Conservation (phyloP, 2,113 vertebrate genomes). For the Phalacrocorax carbo region DNA sequence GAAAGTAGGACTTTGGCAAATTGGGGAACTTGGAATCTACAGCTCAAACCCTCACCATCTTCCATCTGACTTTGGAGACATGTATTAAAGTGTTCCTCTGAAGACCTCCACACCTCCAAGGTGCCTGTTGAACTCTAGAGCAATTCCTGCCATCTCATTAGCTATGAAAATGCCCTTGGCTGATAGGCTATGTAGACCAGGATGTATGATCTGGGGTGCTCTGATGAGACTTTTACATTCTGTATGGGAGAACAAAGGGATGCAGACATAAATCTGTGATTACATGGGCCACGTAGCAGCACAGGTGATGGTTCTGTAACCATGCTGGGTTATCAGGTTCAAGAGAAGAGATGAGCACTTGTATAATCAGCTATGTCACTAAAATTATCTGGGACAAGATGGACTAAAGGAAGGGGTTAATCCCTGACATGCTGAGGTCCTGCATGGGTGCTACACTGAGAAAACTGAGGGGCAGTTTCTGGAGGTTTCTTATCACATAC, state of each 20-base stretch:
- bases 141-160: not conserved
- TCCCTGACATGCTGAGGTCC: not conserved
- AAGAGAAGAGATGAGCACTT: not conserved
- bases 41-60: not conserved
- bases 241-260: not conserved
- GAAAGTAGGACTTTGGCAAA: not conserved
- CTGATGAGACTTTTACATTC: not conserved
- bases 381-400: not conserved
- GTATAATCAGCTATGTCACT: not conserved
- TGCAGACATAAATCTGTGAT: not conserved
- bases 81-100: not conserved
- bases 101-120: not conserved
- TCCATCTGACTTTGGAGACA: not conserved
- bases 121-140: not conserved
- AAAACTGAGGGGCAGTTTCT: not conserved
- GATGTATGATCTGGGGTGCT: not conserved
- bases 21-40: not conserved
- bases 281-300: not conserved
- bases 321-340: not conserved
- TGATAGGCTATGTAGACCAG: not conserved
- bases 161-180: not conserved
- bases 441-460: not conserved
- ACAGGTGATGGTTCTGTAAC: not conserved
- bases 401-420: not conserved
- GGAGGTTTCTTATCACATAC: not conserved